Base-by-base conservation (phyloP, 2,888 invertebrate genomes). In the Spodoptera littoralis region DNA sequence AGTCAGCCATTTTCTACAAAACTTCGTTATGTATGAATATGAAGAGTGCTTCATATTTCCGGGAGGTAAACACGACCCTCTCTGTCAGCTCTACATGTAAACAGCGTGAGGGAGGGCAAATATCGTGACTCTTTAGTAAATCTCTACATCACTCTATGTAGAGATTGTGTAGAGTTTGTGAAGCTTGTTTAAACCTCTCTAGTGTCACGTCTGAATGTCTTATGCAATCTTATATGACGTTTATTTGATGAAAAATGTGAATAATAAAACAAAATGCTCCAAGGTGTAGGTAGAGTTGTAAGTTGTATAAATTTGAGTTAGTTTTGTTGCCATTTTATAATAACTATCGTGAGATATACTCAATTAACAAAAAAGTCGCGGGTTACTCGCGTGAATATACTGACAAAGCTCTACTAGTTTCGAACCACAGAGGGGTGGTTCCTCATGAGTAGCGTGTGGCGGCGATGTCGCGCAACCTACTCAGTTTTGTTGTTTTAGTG, bases 21-120 rank as follows among this genome's bases (percentile, higher is more conserved):
- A 52, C 11, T 57, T 49, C 42, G 12, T 52, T 72, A 44, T 47
- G 45, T 8, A 43, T 42, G 43, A 41, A 55, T 64, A 73, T 73
- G 47, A 58, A 73, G 68, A 73, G 73, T 58, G 73, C 68, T 68
- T 13, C 52, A 57, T 42, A 18, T n/a, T 47, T 48, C 45, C 50
- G 30, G 12, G 72, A 65, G 57, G 51, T 24, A 43, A 42, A 45
- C 66, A 49, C 44, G 27, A 30, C 22, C 44, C 30, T 11, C 24
- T 42, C 18, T 56, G 55, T 52, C 65, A 65, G 71, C 72, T 51
- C 6, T 62, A 41, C 51, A 45, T 30, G 45, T n/a, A 53, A 30
- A 45, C 27, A 30, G 30, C 11, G 36, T n/a, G 13, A 45, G n/a
- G 22, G 27, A 45, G 41, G 44, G 45, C 44, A 42, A 55, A 72